A percentile compares a stretch with the other conserved stretches of the same genome.
phyloP scores from a whole-genome alignment of 2,888 invertebrate genomes.

The Oasisia sp. region DNA sequence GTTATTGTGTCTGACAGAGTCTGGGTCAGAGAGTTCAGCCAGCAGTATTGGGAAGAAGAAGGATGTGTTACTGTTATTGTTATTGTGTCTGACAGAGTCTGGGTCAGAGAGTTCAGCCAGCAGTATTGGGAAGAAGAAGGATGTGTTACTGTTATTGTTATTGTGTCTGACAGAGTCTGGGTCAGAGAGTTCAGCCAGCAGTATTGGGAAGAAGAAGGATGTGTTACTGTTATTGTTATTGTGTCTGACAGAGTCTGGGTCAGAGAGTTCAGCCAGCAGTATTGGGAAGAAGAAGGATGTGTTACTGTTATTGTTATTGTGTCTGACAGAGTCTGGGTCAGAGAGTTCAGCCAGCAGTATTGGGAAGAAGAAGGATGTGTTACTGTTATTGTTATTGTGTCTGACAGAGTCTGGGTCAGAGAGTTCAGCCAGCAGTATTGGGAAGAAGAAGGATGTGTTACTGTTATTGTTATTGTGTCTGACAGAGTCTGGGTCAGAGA shows the following conservation, averaged over 20 bases:
- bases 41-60: constrained; percentile 26
- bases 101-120: constrained; percentile 25
- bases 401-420: constrained; percentile 26
- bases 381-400: neutral
- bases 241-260: constrained; percentile 22
- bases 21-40: constrained; percentile 25
- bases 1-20: constrained; percentile 21
- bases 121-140: constrained; percentile 26
- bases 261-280: constrained; percentile 25
- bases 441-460: constrained; percentile 28
- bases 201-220: constrained; percentile 27
- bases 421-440: constrained; percentile 23
- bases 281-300: constrained; percentile 28
- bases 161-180: constrained; percentile 21
- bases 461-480: neutral
- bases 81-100: constrained; percentile 21
- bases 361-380: constrained; percentile 27
- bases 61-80: too few relatives aligned
- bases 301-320: neutral
- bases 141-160: too few relatives aligned
- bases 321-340: constrained; percentile 24
- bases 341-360: constrained; percentile 26
- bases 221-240: neutral
- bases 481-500: constrained; percentile 27
- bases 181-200: constrained; percentile 26